Conservation (phyloP, 2,113 vertebrate species). For the Aramus guarauna region DNA sequence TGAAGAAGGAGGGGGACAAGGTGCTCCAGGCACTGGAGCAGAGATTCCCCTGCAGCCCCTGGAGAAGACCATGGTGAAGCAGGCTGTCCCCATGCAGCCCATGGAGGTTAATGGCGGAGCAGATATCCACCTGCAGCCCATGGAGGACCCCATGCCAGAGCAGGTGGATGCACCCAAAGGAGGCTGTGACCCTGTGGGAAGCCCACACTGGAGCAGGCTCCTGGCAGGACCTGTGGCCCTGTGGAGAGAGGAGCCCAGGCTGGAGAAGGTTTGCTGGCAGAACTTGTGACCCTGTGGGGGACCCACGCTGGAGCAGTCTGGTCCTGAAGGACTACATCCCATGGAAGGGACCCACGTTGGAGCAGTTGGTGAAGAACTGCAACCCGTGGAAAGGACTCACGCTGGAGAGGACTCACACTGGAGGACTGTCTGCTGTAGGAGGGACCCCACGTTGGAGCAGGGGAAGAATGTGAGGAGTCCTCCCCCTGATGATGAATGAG, state of each 20-base stretch:
- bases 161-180: not conserved
- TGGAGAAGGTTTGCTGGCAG: not conserved
- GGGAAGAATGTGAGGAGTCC: not conserved
- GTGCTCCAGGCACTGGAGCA: not conserved
- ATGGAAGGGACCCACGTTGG: not conserved
- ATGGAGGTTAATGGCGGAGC: not conserved
- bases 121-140: not conserved
- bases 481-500: not conserved
- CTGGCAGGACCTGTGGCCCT: not conserved
- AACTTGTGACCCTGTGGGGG: not conserved
- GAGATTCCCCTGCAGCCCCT: not conserved
- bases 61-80: not conserved
- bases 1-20: not conserved
- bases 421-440: not conserved
- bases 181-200: not conserved
- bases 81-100: not conserved
- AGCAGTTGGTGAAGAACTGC: not conserved
- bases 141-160: rapidly evolving
- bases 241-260: not conserved
- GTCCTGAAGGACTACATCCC: no score
- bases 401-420: no score
- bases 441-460: not conserved
- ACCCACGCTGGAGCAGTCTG: not conserved
- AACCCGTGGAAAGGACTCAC: not conserved
- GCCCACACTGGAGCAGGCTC: not conserved